Conservation (phyloP, 1,140 invertebrate genomes). For the Muscidifurax raptorellus region DNA sequence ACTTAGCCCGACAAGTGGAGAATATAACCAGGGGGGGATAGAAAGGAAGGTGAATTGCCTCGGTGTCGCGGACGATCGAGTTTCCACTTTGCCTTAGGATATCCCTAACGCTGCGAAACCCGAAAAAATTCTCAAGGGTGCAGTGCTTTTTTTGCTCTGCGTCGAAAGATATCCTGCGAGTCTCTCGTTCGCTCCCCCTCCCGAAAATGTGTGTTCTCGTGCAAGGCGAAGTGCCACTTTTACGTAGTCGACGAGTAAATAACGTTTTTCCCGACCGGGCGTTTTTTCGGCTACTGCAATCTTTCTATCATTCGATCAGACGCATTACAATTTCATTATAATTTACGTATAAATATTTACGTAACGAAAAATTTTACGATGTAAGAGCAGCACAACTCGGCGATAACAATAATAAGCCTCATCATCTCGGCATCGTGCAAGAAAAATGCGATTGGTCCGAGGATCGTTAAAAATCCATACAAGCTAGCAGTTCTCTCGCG, state of each 20-base stretch:
- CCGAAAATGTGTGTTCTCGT: background rate
- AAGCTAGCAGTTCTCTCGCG: background rate
- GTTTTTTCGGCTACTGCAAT: background rate
- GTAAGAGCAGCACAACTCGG: too few species aligned
- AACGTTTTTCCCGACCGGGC: background rate
- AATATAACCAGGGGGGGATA: background rate
- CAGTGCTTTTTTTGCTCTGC: slow-evolving; percentile 56
- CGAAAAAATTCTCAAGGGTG: slow-evolving; percentile 53
- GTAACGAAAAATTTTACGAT: too few species aligned
- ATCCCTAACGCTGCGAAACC: slow-evolving; percentile 60
- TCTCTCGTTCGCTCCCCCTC: background rate
- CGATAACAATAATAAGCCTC: too few species aligned
- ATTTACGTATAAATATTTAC: too few species aligned
- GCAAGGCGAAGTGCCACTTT: background rate
- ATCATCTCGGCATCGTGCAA: background rate
- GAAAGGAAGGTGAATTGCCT: slow-evolving; percentile 43
- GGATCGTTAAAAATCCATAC: slow-evolving; percentile 5
- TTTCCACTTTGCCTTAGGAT: slow-evolving; percentile 53
- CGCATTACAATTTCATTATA: background rate
- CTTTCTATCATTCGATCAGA: background rate
- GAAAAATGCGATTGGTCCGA: background rate
- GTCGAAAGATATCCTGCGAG: background rate
- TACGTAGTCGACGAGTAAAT: background rate
- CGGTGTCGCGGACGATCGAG: slow-evolving; percentile 47
- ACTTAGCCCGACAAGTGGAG: slow-evolving; percentile 33